Evolutionary conservation across 1,140 invertebrate genomes (phyloP).

Genomic region (Lepidurus arcticus): DNA sequence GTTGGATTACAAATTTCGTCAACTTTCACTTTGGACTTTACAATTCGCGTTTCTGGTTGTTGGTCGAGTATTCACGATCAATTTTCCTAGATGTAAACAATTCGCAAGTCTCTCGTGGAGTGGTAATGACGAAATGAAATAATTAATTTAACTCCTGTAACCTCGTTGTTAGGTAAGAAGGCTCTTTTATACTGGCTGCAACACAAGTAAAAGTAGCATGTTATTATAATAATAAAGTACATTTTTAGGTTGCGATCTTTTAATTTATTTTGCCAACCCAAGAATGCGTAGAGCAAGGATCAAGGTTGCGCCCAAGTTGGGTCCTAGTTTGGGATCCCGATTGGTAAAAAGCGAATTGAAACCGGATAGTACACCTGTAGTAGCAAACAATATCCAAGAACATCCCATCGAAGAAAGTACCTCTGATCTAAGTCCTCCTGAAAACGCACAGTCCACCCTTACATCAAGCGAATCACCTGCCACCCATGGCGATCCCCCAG

Average conservation of each 20-base stretch:
- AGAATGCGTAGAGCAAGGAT: conserved; percentile 28
- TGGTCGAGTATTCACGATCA: background rate
- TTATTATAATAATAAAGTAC: background rate
- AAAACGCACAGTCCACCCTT: background rate
- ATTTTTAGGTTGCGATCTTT: background rate
- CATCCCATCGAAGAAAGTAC: background rate
- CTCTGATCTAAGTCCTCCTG: background rate
- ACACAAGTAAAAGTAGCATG: too few species aligned
- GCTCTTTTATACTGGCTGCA: too few species aligned
- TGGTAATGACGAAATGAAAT: background rate
- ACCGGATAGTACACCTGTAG: background rate
- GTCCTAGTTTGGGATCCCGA: background rate
- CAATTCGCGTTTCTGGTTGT: background rate
- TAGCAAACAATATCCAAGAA: background rate
- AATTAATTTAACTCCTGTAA: too few species aligned
- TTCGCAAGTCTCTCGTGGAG: background rate
- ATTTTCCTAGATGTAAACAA: background rate
- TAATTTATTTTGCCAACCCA: too few species aligned
- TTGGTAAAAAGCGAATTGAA: background rate
- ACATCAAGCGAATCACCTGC: too few species aligned
- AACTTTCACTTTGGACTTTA: background rate
- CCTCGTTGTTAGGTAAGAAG: too few species aligned
- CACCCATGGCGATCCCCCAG: background rate
- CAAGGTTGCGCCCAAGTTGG: conserved; percentile 31
- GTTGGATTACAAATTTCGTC: too few species aligned